These are phyloP conservation scores for Tenthredo notha DNA, from an alignment of 2,888 invertebrate genomes.

Conservation along the genomic window DNA sequence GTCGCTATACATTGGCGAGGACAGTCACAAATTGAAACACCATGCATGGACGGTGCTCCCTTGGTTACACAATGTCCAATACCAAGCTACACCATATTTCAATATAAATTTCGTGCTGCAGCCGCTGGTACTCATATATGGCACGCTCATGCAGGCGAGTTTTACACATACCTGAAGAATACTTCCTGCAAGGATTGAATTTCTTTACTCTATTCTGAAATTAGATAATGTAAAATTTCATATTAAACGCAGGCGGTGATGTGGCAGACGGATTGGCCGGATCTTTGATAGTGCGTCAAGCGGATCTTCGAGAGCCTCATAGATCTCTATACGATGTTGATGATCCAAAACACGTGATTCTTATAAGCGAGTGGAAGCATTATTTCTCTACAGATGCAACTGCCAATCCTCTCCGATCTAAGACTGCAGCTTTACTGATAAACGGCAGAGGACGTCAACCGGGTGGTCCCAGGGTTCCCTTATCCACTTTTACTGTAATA, in stretches of 20 bases:
- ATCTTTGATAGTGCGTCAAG: conserved; percentile 85
- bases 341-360: conserved; percentile 84
- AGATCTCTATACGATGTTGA: conserved; percentile 86
- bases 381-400: conserved; percentile 74
- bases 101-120: conserved; percentile 86
- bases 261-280: conserved; percentile 86
- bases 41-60: conserved; percentile 89
- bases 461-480: conserved; percentile 74
- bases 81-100: conserved; percentile 84
- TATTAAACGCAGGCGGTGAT: conserved; percentile 80
- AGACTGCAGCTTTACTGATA: conserved; percentile 82
- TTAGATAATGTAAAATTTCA: background rate
- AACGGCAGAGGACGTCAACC: conserved; percentile 83
- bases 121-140: conserved; percentile 87
- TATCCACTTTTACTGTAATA: conserved; percentile 80
- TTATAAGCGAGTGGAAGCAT: conserved; percentile 87
- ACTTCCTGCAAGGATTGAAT: background rate
- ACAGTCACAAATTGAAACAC: conserved; percentile 81
- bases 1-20: conserved; percentile 91
- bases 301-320: conserved; percentile 82
- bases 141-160: conserved; percentile 82
- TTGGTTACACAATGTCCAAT: conserved; percentile 90
- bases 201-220: background rate
- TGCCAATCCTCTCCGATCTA: conserved; percentile 78
- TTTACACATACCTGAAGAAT: background rate